A percentile compares a stretch with the other conserved stretches of the same genome.
phyloP scores from a whole-genome alignment of 2,888 invertebrate species.

The Tipula helvola region DNA sequence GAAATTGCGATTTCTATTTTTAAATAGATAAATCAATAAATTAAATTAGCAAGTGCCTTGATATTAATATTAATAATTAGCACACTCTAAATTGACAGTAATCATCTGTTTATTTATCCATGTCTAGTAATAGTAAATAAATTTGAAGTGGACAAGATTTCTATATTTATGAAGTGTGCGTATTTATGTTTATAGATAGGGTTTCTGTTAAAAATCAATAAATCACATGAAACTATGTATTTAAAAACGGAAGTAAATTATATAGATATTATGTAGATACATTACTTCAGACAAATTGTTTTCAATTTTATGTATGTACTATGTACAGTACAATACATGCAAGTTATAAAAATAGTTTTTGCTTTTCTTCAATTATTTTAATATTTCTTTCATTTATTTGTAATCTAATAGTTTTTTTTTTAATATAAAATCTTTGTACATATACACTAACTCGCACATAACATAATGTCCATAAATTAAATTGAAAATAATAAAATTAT shows the following conservation, averaged over 20 bases:
- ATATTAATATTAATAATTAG: neutral
- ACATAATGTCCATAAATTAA: neutral
- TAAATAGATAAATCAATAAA: neutral
- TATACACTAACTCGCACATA: neutral
- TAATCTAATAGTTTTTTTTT: neutral
- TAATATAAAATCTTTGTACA: neutral
- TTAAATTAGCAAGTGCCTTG: neutral
- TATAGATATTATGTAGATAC: neutral
- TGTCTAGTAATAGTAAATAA: neutral
- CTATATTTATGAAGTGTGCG: neutral
- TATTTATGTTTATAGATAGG: neutral
- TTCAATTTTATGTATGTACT: neutral
- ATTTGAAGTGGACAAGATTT: neutral
- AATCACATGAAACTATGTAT: neutral
- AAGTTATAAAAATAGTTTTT: neutral
- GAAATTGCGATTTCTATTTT: neutral
- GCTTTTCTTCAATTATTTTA: neutral
- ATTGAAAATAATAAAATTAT: neutral
- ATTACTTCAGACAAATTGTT: neutral
- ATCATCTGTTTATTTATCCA: neutral
- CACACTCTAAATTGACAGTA: neutral
- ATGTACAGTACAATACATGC: neutral
- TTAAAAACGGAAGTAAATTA: neutral
- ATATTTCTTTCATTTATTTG: neutral
- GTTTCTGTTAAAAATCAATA: neutral